phyloP scores from a whole-genome alignment of 2,888 invertebrate genomes.

The Sepiola atlantica region DNA sequence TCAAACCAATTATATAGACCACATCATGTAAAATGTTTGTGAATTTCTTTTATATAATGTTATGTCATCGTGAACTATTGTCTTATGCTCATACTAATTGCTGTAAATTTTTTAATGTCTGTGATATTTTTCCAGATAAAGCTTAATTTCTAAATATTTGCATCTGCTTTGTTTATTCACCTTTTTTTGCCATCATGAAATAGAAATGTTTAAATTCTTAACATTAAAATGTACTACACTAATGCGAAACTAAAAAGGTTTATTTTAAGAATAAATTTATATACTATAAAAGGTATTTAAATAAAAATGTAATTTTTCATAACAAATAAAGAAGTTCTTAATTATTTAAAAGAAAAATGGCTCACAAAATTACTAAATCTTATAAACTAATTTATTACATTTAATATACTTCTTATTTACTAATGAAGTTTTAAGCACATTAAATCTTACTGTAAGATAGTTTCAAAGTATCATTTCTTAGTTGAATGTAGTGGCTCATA shows the following conservation, averaged over 20 bases:
- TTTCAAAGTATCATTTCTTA: neutral
- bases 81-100: neutral
- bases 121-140: constrained; percentile 14
- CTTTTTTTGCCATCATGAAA: neutral
- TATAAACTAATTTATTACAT: neutral
- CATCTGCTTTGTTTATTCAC: constrained; percentile 32
- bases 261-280: neutral
- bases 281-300: neutral
- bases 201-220: neutral
- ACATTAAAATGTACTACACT: neutral
- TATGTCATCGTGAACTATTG: constrained; percentile 32
- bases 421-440: neutral
- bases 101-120: constrained; percentile 13
- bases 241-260: neutral
- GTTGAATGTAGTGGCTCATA: neutral
- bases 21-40: constrained; percentile 12
- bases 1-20: neutral
- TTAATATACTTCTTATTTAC: neutral
- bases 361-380: neutral
- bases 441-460: too few species aligned
- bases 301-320: neutral
- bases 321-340: neutral
- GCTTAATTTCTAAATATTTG: constrained; percentile 32
- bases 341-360: neutral
- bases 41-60: neutral